Conservation (phyloP, 2,888 invertebrate genomes). For the Scelioninae gen. 1 region DNA sequence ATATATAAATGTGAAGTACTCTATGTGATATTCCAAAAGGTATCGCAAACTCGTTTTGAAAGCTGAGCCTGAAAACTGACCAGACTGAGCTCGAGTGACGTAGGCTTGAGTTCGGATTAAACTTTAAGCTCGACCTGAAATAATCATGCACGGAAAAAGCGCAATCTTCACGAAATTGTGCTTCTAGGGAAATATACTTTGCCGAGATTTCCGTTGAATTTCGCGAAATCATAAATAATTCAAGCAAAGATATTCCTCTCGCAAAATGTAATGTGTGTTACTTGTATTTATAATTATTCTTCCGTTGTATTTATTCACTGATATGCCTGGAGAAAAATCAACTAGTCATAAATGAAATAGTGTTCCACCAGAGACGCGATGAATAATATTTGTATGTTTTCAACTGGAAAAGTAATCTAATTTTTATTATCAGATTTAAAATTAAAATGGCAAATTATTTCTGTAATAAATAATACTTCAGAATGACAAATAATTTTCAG, state of each 20-base stretch:
- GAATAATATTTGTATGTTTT: too few species aligned
- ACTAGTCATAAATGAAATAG: too few species aligned
- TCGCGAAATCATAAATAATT: slow-evolving; percentile 37
- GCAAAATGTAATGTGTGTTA: slow-evolving; percentile 5
- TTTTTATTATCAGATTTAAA: too few species aligned
- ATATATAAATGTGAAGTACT: too few species aligned
- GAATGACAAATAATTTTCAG: slow-evolving; percentile 9
- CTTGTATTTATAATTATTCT: too few species aligned
- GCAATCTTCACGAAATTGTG: slow-evolving; percentile 57
- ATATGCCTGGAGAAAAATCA: too few species aligned
- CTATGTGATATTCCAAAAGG: slow-evolving; percentile 44
- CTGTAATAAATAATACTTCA: too few species aligned
- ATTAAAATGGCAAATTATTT: too few species aligned
- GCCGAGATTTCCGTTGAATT: slow-evolving; percentile 37
- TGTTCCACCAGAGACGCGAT: too few species aligned
- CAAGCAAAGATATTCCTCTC: slow-evolving; percentile 6
- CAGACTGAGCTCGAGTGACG: slow-evolving; percentile 52
- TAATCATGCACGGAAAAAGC: slow-evolving; percentile 55
- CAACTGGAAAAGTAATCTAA: too few species aligned
- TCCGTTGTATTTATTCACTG: too few species aligned
- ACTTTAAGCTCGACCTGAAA: slow-evolving; percentile 56
- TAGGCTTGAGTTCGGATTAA: slow-evolving; percentile 64
- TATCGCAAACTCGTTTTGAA: slow-evolving; percentile 57
- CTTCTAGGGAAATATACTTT: slow-evolving; percentile 23
- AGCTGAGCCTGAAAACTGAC: slow-evolving; percentile 61